Conservation (phyloP, 1,140 invertebrate genomes). For the Caerostris extrusa region DNA sequence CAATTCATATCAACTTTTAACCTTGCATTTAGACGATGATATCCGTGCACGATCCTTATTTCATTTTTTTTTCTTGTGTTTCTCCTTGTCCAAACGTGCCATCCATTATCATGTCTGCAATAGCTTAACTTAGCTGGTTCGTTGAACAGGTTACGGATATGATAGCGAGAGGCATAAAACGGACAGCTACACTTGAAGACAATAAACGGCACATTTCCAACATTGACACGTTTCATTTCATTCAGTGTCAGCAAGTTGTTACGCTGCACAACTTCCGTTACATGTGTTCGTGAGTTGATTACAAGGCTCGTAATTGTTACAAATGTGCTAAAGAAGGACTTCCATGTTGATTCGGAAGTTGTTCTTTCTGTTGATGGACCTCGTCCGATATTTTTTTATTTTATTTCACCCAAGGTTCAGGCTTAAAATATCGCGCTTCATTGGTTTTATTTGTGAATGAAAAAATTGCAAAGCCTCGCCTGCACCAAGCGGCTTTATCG, state of each 20-base stretch:
- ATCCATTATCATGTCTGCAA: not conserved
- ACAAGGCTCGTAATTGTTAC: not conserved
- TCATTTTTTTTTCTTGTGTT: not conserved
- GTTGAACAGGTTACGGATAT: too few relatives aligned
- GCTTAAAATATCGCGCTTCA: not conserved
- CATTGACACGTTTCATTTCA: slow-evolving; percentile 19
- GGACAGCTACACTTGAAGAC: not conserved
- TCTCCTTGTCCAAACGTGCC: not conserved
- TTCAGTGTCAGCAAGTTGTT: not conserved
- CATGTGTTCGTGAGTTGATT: slow-evolving; percentile 17
- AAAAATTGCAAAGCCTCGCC: not conserved
- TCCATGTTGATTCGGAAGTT: not conserved
- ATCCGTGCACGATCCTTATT: too few relatives aligned
- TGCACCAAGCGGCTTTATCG: not conserved
- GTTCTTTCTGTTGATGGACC: not conserved
- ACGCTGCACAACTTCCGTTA: not conserved
- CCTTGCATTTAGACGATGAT: not conserved
- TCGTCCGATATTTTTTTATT: not conserved
- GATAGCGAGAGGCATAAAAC: not conserved
- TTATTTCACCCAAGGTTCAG: not conserved
- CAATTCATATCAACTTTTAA: not conserved
- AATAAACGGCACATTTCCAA: slow-evolving; percentile 22
- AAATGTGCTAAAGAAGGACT: not conserved
- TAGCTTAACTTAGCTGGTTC: not conserved
- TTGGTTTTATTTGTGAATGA: not conserved